phyloP scores from a whole-genome alignment of 2,888 invertebrate genomes.

The Mimumesa dahlbomi region DNA sequence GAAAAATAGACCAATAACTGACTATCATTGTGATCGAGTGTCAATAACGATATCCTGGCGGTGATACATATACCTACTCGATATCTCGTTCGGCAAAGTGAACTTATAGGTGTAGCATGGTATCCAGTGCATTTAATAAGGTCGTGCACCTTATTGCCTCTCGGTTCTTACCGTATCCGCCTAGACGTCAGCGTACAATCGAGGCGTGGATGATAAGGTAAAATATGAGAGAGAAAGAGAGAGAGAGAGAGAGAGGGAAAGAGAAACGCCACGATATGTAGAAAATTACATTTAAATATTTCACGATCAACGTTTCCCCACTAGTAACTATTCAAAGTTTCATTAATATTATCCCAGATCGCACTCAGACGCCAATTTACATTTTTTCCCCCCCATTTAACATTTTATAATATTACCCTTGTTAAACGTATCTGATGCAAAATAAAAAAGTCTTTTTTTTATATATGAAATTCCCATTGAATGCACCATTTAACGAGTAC shows the following conservation, averaged over 20 bases:
- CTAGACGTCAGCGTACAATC: slow-evolving; percentile 15
- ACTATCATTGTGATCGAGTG: slow-evolving; percentile 33
- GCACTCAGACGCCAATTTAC: too few species aligned
- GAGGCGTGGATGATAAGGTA: slow-evolving; percentile 16
- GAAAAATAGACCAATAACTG: slow-evolving; percentile 24
- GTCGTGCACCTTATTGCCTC: slow-evolving; percentile 38
- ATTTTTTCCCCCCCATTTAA: too few species aligned
- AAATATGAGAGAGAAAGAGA: slow-evolving; percentile 18
- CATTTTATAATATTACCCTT: too few species aligned
- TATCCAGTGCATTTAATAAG: slow-evolving; percentile 52
- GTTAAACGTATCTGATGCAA: too few species aligned
- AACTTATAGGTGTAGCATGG: slow-evolving; percentile 7
- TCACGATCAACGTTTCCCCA: too few species aligned
- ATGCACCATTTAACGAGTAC: too few species aligned
- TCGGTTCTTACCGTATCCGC: slow-evolving; percentile 17
- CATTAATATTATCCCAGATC: too few species aligned
- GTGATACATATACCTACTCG: slow-evolving; percentile 32
- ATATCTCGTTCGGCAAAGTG: slow-evolving; percentile 25
- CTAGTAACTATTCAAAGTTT: too few species aligned
- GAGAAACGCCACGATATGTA: too few species aligned
- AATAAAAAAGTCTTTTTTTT: too few species aligned
- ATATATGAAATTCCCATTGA: too few species aligned
- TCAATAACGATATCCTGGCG: slow-evolving; percentile 38
- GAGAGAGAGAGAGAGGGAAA: neutral
- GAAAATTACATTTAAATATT: too few species aligned